A percentile compares a stretch with the other conserved stretches of the same genome.
Conservation (phyloP, 2,797 vertebrate genomes). For the Melanitta fusca region DNA sequence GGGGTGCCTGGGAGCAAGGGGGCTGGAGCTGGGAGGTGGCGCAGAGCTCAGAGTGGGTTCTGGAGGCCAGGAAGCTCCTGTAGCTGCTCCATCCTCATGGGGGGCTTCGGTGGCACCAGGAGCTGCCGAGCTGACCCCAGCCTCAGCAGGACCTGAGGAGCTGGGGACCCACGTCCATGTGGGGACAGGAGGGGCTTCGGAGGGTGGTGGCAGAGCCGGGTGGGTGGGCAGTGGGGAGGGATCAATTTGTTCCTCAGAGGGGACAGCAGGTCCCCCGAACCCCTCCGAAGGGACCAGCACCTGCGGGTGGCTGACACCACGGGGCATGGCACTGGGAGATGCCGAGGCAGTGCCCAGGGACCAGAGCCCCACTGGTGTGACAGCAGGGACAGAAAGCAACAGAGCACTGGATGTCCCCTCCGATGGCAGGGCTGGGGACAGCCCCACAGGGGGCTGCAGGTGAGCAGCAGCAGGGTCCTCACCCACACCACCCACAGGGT, state of each 20-base stretch:
- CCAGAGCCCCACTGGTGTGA: background rate
- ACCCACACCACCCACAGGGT: too few relatives aligned
- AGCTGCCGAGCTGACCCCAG: background rate
- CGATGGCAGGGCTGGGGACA: background rate
- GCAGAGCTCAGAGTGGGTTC: background rate
- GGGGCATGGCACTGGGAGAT: fast-evolving
- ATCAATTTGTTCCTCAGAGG: fast-evolving
- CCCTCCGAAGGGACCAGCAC: fast-evolving
- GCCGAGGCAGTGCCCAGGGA: background rate
- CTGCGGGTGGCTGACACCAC: fast-evolving
- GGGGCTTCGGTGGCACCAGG: background rate
- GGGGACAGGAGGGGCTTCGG: background rate
- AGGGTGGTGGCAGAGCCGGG: background rate
- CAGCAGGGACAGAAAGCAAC: background rate
- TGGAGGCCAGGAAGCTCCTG: background rate
- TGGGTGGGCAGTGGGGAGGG: fast-evolving
- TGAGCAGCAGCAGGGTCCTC: background rate
- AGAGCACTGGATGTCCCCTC: fast-evolving
- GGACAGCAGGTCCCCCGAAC: background rate
- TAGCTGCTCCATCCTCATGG: background rate
- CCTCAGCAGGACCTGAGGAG: fast-evolving
- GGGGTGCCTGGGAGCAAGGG: fast-evolving
- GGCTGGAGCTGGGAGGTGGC: background rate
- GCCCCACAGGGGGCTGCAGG: background rate
- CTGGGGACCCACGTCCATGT: background rate